These are phyloP conservation scores for Syrista parreyssii DNA, from an alignment of 2,888 invertebrate species.

Conservation along the genomic window DNA sequence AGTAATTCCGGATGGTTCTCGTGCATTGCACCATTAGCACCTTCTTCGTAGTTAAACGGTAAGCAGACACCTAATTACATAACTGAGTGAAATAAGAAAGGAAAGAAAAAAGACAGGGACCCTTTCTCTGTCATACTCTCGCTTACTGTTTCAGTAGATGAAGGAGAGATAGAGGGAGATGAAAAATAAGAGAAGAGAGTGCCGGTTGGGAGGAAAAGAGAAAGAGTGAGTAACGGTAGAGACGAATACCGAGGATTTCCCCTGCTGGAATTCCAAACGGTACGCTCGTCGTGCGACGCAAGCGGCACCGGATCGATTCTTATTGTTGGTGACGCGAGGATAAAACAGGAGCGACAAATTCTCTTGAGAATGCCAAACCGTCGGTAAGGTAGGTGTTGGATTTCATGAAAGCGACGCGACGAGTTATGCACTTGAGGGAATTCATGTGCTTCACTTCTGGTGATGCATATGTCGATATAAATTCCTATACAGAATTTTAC, in stretches of 20 bases:
- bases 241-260: not conserved
- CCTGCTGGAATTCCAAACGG: not conserved
- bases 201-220: not conserved
- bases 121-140: not conserved
- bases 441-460: not conserved
- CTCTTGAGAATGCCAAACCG: not conserved
- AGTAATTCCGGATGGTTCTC: not conserved
- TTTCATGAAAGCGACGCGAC: not conserved
- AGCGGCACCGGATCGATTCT: not conserved
- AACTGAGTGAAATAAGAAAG: not conserved
- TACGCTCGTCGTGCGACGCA: not conserved
- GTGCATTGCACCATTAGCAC: not conserved
- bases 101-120: not conserved
- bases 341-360: constrained; percentile 3
- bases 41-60: not conserved
- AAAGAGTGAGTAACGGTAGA: not conserved
- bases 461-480: not conserved
- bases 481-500: not conserved
- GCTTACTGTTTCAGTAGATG: not conserved
- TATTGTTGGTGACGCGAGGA: constrained; percentile 1
- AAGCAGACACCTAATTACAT: not conserved
- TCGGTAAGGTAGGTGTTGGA: constrained; percentile 2
- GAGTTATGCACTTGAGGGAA: not conserved
- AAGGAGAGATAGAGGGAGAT: not conserved
- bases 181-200: not conserved